Evolutionary conservation across 1,140 invertebrate species (phyloP), one percentile per base, ranked within the genome.

Genomic region (Drosophila auraria): DNA sequence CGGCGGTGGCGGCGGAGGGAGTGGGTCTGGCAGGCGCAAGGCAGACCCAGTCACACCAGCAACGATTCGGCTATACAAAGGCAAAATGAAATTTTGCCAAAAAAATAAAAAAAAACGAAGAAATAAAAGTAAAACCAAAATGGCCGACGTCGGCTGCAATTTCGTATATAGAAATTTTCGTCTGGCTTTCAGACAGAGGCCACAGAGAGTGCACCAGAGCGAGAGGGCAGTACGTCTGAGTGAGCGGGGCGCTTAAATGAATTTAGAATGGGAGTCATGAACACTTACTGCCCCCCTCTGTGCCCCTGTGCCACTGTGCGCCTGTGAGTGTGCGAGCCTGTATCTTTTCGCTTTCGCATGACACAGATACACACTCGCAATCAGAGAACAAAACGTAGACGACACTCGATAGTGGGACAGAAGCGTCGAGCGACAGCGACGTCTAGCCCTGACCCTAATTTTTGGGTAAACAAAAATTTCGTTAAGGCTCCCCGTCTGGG

Each of bases 391-490:
- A 44, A 72, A 53, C 65, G 50, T 70, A 72, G 69, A 58, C 65
- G 51, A 64, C 59, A 64, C 73, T 75, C 56, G 73, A 75, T 77
- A 75, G 50, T 53, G 49, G 68, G 40, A 15, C 54, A 44, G 17
- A 9, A 17, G 14, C 20, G 49, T 20, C 15, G 27, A 53, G 49
- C 42, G 47, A 40, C 65, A 38, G 27, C 27, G 44, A 44, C 62
- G 63, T 66, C 79, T 83, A 82, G 73, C 87, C 83, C 83, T 91
- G 87, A 90, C 87, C 87, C 87, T 80, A 90, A 91, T 90, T 91
- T 82, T 68, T 82, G 59, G 56, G 87, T 76, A 86, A 80, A 89
- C 68, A 83, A 61, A 76, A 38, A 64, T 66, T 72, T 84, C 63
- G 17, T 68, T 58, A 50, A 33, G 45, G 72, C 60, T 59, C 56